phyloP scores from a whole-genome alignment of 1,140 invertebrate species.

The Drosophila sucinea region DNA sequence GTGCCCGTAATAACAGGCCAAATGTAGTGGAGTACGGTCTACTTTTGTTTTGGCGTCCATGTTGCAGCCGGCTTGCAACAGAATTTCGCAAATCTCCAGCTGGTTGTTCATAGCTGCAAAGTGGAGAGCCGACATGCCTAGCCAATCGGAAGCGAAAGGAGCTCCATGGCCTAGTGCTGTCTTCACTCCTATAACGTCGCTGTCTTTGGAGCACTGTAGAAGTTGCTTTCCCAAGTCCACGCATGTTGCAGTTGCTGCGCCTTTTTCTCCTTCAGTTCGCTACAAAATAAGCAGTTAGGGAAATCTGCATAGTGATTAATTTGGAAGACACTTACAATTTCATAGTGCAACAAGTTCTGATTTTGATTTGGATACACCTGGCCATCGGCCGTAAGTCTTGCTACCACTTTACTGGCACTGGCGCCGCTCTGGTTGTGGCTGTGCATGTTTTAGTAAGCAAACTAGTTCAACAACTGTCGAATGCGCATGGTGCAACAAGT shows the following conservation, averaged over 20 bases:
- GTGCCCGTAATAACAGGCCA: constrained; percentile 94
- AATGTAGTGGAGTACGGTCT: constrained; percentile 94
- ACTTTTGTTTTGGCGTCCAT: constrained; percentile 96
- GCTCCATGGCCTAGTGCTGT: constrained; percentile 93
- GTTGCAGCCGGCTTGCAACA: constrained; percentile 93
- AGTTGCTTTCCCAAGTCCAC: constrained; percentile 89
- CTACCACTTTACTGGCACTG: constrained; percentile 71
- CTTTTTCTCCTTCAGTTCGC: constrained; percentile 73
- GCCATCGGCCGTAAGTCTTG: constrained; percentile 76
- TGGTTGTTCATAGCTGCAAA: constrained; percentile 93
- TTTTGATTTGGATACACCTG: constrained; percentile 72
- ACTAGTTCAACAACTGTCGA: constrained; percentile 40
- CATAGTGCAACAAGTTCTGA: constrained; percentile 69
- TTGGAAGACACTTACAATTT: constrained; percentile 61
- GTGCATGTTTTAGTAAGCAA: constrained; percentile 54
- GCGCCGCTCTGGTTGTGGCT: constrained; percentile 47
- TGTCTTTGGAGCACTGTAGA: constrained; percentile 90
- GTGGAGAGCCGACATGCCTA: constrained; percentile 95
- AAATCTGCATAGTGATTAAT: not conserved
- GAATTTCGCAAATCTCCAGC: constrained; percentile 90
- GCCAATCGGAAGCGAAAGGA: constrained; percentile 96
- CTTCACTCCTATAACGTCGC: constrained; percentile 90
- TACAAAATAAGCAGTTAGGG: constrained; percentile 12
- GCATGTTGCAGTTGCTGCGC: constrained; percentile 59
- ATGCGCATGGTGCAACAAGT: constrained; percentile 37